phyloP scores from a whole-genome alignment of 1,140 invertebrate species.

The Orius insidiosus region DNA sequence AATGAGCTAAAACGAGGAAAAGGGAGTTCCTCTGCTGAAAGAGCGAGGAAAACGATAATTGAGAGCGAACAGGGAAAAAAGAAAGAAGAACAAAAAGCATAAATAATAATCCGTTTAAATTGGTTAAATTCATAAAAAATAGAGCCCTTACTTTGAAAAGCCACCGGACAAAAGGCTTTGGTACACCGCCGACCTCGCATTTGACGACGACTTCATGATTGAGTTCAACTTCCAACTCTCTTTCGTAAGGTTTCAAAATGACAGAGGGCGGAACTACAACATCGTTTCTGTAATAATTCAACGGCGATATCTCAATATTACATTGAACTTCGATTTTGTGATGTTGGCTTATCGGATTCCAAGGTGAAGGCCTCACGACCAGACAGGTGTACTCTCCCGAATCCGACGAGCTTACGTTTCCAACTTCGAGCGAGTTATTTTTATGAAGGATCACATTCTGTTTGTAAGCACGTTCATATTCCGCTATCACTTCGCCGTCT shows the following conservation, averaged over 20 bases:
- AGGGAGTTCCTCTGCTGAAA: too few species aligned
- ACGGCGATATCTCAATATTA: constrained; percentile 26
- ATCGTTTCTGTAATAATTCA: constrained; percentile 10
- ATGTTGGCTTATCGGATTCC: constrained; percentile 41
- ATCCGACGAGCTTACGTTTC: constrained; percentile 37
- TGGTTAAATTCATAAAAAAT: too few species aligned
- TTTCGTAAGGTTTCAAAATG: constrained; percentile 41
- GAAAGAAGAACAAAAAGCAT: too few species aligned
- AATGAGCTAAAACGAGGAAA: too few species aligned
- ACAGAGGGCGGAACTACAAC: constrained; percentile 45
- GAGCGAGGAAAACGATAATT: too few species aligned
- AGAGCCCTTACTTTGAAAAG: constrained; percentile 35
- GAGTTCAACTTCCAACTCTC: constrained; percentile 47
- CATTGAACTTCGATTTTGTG: constrained; percentile 60
- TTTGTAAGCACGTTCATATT: constrained; percentile 32
- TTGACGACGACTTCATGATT: constrained; percentile 49
- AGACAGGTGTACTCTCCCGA: constrained; percentile 58
- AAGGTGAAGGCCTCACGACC: constrained; percentile 35
- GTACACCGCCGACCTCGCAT: constrained; percentile 46
- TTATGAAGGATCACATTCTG: constrained; percentile 38
- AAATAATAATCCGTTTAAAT: too few species aligned
- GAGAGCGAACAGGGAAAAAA: too few species aligned
- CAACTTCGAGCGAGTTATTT: constrained; percentile 53
- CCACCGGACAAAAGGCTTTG: constrained; percentile 49
- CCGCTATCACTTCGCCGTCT: constrained; percentile 37